Conservation (phyloP, 2,113 vertebrate species). For the Neogobius melanostomus region DNA sequence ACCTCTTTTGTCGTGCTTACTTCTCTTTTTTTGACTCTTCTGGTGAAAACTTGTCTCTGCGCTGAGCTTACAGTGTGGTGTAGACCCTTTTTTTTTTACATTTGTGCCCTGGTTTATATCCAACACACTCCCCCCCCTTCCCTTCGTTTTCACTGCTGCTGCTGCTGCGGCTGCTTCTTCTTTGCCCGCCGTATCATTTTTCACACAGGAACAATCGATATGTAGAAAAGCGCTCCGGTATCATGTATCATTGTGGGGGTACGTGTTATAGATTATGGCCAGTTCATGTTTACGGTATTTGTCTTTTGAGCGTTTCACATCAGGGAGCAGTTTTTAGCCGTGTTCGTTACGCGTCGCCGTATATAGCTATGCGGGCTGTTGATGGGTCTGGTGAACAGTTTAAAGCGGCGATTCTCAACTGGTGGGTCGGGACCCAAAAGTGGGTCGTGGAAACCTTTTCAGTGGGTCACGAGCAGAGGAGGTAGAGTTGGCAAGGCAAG, state of each 20-base stretch:
- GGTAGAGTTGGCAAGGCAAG: too few relatives aligned
- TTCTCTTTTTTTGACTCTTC: too few relatives aligned
- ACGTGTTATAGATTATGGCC: conserved; percentile 70
- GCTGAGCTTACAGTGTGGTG: conserved; percentile 59
- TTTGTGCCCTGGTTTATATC: conserved; percentile 67
- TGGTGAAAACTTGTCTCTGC: conserved; percentile 52
- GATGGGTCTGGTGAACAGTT: too few relatives aligned
- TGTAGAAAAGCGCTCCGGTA: conserved; percentile 64
- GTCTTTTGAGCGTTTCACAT: conserved; percentile 50
- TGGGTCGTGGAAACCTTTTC: too few relatives aligned
- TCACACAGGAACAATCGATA: conserved; percentile 70
- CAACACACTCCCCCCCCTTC: conserved; percentile 19
- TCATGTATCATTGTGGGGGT: conserved; percentile 71
- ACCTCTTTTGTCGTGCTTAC: too few relatives aligned
- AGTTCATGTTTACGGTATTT: conserved; percentile 72
- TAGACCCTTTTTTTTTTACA: conserved; percentile 67
- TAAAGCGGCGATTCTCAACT: too few relatives aligned
- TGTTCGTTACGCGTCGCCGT: conserved; percentile 5
- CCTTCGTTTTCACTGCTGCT: conserved; percentile 20
- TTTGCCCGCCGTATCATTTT: conserved; percentile 70
- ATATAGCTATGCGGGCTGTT: too few relatives aligned
- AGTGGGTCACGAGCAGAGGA: too few relatives aligned
- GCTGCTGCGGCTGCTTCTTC: conserved; percentile 48
- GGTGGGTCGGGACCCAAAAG: too few relatives aligned
- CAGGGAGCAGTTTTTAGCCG: not conserved